Evolutionary conservation across 2,888 invertebrate genomes (phyloP).

Genomic region (Corythucha ciliata): DNA sequence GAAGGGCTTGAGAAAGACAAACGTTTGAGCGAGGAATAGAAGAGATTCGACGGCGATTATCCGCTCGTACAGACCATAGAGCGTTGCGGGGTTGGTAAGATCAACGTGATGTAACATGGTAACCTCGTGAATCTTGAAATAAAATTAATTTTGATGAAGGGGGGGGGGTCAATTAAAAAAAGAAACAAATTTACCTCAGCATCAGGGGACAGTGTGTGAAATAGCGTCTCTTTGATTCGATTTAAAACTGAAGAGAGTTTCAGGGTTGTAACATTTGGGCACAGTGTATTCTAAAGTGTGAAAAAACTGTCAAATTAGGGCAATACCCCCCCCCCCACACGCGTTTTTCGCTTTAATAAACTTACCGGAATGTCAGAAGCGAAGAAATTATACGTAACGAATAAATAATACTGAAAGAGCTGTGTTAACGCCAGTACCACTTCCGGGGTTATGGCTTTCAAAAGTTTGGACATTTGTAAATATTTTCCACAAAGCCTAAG

Average conservation of each 20-base stretch:
- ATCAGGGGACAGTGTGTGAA: conserved; percentile 42
- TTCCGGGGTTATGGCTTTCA: conserved; percentile 82
- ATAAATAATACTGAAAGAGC: conserved; percentile 87
- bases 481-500: conserved; percentile 83
- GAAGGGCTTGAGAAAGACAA: conserved; percentile 72
- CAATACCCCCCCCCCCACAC: too few species aligned
- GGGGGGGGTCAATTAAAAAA: not conserved
- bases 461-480: conserved; percentile 80
- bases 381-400: conserved; percentile 56
- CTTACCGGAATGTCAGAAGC: conserved; percentile 16
- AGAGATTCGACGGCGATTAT: conserved; percentile 89
- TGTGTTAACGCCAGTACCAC: conserved; percentile 87
- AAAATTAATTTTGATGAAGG: conserved; percentile 31
- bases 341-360: not conserved
- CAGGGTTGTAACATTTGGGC: conserved; percentile 34
- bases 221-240: conserved; percentile 65
- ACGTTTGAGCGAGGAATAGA: conserved; percentile 80
- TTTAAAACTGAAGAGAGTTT: conserved; percentile 66
- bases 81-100: conserved; percentile 56
- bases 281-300: conserved; percentile 19
- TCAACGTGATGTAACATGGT: conserved; percentile 56
- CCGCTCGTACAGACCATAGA: conserved; percentile 76
- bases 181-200: conserved; percentile 12
- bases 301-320: not conserved
- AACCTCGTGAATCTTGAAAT: conserved; percentile 45